Evolutionary conservation across 2,797 vertebrate species (phyloP).

Genomic region (Falco berigora): DNA sequence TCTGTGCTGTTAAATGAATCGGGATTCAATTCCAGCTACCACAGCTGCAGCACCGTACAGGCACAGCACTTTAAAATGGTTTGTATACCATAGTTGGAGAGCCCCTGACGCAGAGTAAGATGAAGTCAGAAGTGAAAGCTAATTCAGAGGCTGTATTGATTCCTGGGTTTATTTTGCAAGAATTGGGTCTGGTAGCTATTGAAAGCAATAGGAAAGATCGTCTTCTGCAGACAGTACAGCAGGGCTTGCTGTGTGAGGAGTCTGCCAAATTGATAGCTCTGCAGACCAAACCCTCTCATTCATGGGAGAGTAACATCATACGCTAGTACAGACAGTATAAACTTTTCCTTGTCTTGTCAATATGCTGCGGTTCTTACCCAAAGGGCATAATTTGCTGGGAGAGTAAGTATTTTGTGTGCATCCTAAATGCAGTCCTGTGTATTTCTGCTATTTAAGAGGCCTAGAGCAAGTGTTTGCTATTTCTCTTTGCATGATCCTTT

Average conservation of each 20-base stretch:
- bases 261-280: background rate
- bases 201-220: background rate
- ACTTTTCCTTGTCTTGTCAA: background rate
- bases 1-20: background rate
- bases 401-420: background rate
- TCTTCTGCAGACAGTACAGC: background rate
- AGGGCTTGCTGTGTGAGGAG: background rate
- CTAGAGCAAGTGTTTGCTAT: background rate
- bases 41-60: background rate
- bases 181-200: background rate
- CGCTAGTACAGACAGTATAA: background rate
- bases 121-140: background rate
- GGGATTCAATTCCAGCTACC: background rate
- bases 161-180: background rate
- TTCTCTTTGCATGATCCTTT: background rate
- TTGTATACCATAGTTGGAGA: background rate
- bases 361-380: background rate
- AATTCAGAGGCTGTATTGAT: background rate
- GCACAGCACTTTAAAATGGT: background rate
- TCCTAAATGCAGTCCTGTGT: background rate
- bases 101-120: background rate
- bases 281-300: background rate
- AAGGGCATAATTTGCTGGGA: background rate
- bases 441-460: background rate
- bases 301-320: background rate